phyloP scores from a whole-genome alignment of 2,113 vertebrate species.

The Megaceryle torquata region DNA sequence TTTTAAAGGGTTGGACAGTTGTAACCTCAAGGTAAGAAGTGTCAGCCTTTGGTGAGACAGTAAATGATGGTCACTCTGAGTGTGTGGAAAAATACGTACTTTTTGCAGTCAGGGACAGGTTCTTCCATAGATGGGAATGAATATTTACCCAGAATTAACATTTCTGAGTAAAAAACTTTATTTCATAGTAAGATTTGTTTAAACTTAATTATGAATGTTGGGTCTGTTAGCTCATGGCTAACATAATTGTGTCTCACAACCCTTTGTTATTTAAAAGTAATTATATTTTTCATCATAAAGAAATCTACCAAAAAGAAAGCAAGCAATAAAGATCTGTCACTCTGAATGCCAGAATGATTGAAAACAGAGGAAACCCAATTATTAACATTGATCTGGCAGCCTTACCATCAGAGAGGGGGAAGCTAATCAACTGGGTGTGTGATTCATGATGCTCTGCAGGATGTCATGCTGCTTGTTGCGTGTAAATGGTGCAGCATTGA shows the following conservation, averaged over 20 bases:
- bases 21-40: neutral
- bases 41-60: neutral
- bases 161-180: neutral
- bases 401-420: neutral
- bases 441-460: neutral
- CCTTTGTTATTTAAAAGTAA: neutral
- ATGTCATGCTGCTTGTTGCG: neutral
- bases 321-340: neutral
- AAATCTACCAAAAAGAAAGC: neutral
- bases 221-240: neutral
- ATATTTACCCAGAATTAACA: neutral
- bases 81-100: accelerated
- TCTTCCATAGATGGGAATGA: neutral
- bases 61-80: neutral
- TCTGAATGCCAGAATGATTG: neutral
- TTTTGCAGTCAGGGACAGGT: neutral
- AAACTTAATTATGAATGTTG: neutral
- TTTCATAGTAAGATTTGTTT: neutral
- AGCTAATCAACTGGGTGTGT: neutral
- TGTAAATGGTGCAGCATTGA: accelerated
- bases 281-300: neutral
- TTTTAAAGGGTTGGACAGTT: neutral
- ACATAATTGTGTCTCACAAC: neutral
- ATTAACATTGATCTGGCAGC: neutral
- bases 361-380: neutral